Evolutionary conservation across 2,113 vertebrate species (phyloP), one percentile per base, ranked within the genome.

Genomic region (Lophochroa leadbeateri): DNA sequence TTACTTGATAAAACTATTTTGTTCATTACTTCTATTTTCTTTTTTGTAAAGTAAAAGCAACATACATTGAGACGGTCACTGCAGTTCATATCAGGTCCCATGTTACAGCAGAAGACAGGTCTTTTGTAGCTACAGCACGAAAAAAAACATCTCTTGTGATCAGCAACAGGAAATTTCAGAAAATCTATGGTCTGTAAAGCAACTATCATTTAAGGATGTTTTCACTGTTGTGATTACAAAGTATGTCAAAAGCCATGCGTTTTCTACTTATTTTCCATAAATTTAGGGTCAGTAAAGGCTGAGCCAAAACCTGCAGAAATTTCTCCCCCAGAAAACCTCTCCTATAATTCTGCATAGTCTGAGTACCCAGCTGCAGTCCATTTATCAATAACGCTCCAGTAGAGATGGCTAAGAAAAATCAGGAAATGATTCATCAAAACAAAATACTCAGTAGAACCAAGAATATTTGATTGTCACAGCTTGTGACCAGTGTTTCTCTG

Each of bases 1-100:
- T 92, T 78, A 35, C 49, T 89, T 94, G 53, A 33, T 74, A 93
- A 88, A 97, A 81, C 60, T 82, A 90, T 95, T 95, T 97, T 75
- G 84, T 96, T 97, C 74, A 37, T 92, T 94, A 67, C 13, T 85
- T 46, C 11, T 75, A 2, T 20, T 25, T 49, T 63, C 39, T 39
- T 57, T 57, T 86, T 52, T 74, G 23, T 50, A 64, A 55, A 74
- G 47, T 25, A 5, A 88, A 82, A 97, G 31, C 80, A 92, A 93
- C 35, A 8, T 91, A 50, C 90, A 78, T 86, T 86, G 65, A 93
- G 78, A 84, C 0, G 2, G 70, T 94, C 68, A 57, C 39, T 70
- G 55, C 57, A 67, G 84, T 93, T 93, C 76, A 25, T 90, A 82
- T 58, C 75, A 83, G 80, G 94, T 90, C 70, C 53, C 27, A 49